These are phyloP conservation scores for Minunthozetes semirufus DNA, from an alignment of 2,888 invertebrate genomes.

Conservation along the genomic window DNA sequence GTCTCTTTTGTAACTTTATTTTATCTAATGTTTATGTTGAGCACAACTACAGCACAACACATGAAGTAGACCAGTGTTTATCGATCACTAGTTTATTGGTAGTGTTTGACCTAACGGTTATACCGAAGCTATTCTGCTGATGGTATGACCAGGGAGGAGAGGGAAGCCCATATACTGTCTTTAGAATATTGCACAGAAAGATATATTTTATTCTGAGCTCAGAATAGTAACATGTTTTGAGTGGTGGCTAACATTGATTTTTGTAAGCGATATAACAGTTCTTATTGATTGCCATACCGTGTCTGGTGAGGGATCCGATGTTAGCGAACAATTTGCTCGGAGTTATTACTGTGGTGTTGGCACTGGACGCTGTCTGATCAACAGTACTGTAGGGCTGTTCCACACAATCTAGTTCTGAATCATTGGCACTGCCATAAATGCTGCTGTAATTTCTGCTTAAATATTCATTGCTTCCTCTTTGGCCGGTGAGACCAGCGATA, in stretches of 20 bases:
- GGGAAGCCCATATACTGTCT: too few relatives aligned
- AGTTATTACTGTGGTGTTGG: slow-evolving; percentile 29
- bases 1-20: too few relatives aligned
- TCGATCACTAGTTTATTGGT: too few relatives aligned
- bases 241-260: background rate
- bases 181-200: too few relatives aligned
- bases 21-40: too few relatives aligned
- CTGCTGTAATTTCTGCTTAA: slow-evolving; percentile 7
- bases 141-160: too few relatives aligned
- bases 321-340: slow-evolving; percentile 34
- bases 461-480: slow-evolving; percentile 13
- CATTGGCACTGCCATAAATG: background rate
- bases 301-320: slow-evolving; percentile 4
- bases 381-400: background rate
- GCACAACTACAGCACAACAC: too few relatives aligned
- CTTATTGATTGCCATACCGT: background rate
- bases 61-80: too few relatives aligned
- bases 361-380: background rate
- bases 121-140: too few relatives aligned
- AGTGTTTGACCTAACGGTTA: too few relatives aligned
- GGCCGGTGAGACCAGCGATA: background rate
- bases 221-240: background rate
- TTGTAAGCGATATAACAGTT: background rate
- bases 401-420: background rate
- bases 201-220: too few relatives aligned